A percentile compares a stretch with the other conserved stretches of the same genome.
phyloP scores from a whole-genome alignment of 2,888 invertebrate genomes.

The Dorcus parallelipipedus region DNA sequence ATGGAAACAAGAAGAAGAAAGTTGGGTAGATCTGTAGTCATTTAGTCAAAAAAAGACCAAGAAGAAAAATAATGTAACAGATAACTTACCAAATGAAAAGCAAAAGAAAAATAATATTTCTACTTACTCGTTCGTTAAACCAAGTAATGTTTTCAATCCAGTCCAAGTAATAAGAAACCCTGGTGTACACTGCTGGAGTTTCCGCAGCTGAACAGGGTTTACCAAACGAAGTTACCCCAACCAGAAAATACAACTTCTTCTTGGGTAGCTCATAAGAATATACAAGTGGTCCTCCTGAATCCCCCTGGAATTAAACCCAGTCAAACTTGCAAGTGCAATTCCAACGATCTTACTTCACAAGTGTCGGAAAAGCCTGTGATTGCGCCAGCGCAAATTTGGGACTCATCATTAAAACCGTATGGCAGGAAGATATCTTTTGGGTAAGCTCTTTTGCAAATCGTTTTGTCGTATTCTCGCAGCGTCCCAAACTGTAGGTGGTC shows the following conservation, averaged over 20 bases:
- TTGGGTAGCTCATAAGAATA: conserved; percentile 39
- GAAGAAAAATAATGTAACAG: too few relatives aligned
- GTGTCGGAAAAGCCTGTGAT: conserved; percentile 5
- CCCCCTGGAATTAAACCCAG: conserved; percentile 48
- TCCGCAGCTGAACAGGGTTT: conserved; percentile 39
- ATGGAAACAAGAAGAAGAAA: too few relatives aligned
- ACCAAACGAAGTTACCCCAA: conserved; percentile 50
- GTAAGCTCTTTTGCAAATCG: neutral
- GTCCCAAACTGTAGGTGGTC: conserved; percentile 36
- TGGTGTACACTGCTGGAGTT: conserved; percentile 52
- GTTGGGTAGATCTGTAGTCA: too few relatives aligned
- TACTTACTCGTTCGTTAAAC: conserved; percentile 36
- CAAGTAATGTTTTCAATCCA: conserved; percentile 62
- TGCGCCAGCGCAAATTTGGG: conserved; percentile 5
- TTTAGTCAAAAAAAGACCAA: too few relatives aligned
- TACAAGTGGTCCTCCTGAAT: conserved; percentile 59
- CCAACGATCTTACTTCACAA: conserved; percentile 4
- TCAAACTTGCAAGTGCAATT: neutral
- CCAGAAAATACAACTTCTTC: conserved; percentile 37
- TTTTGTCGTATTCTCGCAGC: neutral
- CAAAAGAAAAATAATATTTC: too few relatives aligned
- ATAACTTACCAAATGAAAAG: too few relatives aligned
- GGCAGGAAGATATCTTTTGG: neutral
- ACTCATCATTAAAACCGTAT: neutral
- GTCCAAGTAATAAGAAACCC: conserved; percentile 53